A percentile compares a stretch with the other conserved stretches of the same genome.
phyloP scores from a whole-genome alignment of 2,888 invertebrate genomes.

The Acrocyrtus sp. region DNA sequence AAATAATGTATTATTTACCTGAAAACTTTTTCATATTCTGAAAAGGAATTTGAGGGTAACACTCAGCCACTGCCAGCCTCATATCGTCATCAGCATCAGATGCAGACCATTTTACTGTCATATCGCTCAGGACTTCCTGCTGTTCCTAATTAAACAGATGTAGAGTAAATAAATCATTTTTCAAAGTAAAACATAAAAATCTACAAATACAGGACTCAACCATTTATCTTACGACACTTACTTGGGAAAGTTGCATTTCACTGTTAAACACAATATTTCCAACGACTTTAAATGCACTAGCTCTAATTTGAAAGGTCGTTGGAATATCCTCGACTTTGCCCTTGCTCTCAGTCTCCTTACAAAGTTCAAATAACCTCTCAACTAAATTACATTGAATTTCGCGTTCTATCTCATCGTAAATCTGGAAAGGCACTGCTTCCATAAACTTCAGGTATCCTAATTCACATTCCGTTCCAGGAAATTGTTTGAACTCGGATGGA shows the following conservation, averaged over 20 bases:
- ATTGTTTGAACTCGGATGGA: slow-evolving; percentile 7
- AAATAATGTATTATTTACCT: slow-evolving; percentile 18
- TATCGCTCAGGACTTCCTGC: slow-evolving; percentile 19
- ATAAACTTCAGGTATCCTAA: slow-evolving; percentile 41
- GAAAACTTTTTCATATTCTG: slow-evolving; percentile 19
- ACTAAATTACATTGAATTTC: slow-evolving; percentile 6
- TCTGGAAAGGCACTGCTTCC: neutral
- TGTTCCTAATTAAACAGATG: slow-evolving; percentile 10
- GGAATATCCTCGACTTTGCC: neutral
- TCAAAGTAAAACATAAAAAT: neutral
- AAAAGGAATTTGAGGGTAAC: slow-evolving; percentile 45
- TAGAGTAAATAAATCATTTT: neutral
- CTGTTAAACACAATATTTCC: slow-evolving; percentile 41
- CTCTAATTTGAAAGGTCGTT: slow-evolving; percentile 50
- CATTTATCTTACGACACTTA: no score
- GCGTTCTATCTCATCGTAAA: neutral
- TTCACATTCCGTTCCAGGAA: slow-evolving; percentile 40
- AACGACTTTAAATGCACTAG: slow-evolving; percentile 26
- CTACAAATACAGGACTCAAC: no score
- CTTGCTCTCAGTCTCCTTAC: slow-evolving; percentile 21
- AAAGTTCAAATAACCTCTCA: slow-evolving; percentile 32
- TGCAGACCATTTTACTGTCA: slow-evolving; percentile 43
- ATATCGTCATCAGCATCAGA: slow-evolving; percentile 56
- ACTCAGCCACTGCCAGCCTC: slow-evolving; percentile 50
- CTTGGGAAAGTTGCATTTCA: slow-evolving; percentile 1